Base-by-base conservation (phyloP, 1,140 invertebrate genomes). In the Oncopodura yosiiana region DNA sequence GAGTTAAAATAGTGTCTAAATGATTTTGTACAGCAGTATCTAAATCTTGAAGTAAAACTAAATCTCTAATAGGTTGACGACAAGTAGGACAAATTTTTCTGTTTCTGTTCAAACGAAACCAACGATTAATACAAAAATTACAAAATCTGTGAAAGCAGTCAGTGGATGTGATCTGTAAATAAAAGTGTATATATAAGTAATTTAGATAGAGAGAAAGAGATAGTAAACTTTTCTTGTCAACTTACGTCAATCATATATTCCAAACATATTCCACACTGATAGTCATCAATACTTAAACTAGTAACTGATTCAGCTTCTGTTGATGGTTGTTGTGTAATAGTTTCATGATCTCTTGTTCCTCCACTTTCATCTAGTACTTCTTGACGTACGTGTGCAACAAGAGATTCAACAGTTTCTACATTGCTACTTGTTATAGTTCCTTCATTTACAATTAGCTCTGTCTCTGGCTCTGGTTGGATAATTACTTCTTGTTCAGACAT, bases 101-200 rank as follows among this genome's bases (percentile, higher is more conserved):
- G 0, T 34, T 23, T 5, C 37, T 41, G 12, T 27, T 12, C 3
- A n/a, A n/a, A n/a, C 24, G 41, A 24, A 60, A 54, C 58, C 58
- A 60, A 16, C 46, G 19, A 9, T 30, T 18, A 6, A 60, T 30
- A 29, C 58, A 60, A 49, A 52, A 60, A 26, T 48, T 42, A 32
- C 58, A 60, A 43, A 60, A 60, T 23, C 36, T 21, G 34, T 60
- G 58, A 19, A 24, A 19, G 21, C 58, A 60, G 23, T 56, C 24
- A 2, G 58, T 56, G 12, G 37, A 16, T 1, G 41, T 48, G 16
- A 44, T 37, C 58, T 60, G 42, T 1, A 36, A 19, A 30, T 11
- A 5, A 36, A 27, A 43, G 8, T 12, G 14, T 12, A 14, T 11
- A 34, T 23, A 12, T n/a, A 3, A 16, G 11, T n/a, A 34, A 44